A percentile compares a stretch with the other conserved stretches of the same genome.
phyloP scores from a whole-genome alignment of 2,797 vertebrate species.

The Miichthys miiuy region DNA sequence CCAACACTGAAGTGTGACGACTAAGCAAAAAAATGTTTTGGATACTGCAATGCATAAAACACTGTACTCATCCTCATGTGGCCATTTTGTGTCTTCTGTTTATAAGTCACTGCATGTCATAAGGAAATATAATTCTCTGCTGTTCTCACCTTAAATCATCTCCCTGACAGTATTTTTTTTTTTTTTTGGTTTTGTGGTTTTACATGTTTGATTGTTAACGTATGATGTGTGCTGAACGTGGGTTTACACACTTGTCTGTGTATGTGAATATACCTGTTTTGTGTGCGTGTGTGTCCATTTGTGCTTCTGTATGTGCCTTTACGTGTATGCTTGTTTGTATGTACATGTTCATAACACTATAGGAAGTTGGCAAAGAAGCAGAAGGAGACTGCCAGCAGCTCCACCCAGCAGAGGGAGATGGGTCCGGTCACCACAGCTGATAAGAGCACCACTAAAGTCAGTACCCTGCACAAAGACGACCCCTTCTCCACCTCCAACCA shows the following conservation, averaged over 20 bases:
- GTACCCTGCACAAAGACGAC: constrained; percentile 93
- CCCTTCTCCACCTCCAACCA: constrained; percentile 95
- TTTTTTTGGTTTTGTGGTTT: not conserved
- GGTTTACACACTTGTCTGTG: not conserved
- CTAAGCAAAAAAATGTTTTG: not conserved
- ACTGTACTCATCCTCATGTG: not conserved
- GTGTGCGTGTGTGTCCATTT: not conserved
- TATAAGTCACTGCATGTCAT: constrained; percentile 5
- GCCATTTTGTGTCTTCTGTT: not conserved
- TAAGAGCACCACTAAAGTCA: constrained; percentile 93
- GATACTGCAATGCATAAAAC: constrained; percentile 10
- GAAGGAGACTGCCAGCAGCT: constrained; percentile 96
- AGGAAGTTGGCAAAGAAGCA: constrained; percentile 99
- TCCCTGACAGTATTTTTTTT: not conserved
- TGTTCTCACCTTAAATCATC: not conserved
- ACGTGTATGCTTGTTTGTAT: not conserved
- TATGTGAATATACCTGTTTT: constrained; percentile 6
- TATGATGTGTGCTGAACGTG: not conserved
- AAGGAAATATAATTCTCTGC: not conserved
- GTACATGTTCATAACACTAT: constrained; percentile 19
- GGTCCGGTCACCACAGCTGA: constrained; percentile 91
- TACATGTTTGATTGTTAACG: constrained; percentile 1
- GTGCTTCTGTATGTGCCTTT: not conserved
- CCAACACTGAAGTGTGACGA: not conserved
- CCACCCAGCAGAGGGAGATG: constrained; percentile 95